Evolutionary conservation across 2,797 vertebrate species (phyloP).

Genomic region (Lutjanus argentimaculatus): DNA sequence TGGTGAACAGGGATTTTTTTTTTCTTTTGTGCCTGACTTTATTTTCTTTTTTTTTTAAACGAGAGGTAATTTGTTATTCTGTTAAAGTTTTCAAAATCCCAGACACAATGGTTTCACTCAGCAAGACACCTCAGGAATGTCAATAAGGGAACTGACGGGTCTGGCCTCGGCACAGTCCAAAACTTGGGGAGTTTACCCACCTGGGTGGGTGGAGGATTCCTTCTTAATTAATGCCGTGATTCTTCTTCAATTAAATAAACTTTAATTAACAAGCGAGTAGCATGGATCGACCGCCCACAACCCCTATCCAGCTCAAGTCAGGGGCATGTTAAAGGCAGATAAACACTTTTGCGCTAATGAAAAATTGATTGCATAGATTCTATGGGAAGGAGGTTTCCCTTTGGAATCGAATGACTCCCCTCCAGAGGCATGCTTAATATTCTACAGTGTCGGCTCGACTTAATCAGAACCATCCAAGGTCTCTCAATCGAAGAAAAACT

Average conservation of each 20-base stretch:
- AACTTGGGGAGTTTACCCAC: constrained; percentile 74
- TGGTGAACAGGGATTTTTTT: constrained; percentile 25
- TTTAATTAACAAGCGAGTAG: constrained; percentile 98
- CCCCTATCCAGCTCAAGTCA: constrained; percentile 91
- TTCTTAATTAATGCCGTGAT: constrained; percentile 94
- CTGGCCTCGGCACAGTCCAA: constrained; percentile 66
- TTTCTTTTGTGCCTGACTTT: constrained; percentile 28
- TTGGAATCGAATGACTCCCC: constrained; percentile 78
- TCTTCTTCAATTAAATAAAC: constrained; percentile 98
- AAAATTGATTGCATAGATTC: constrained; percentile 98
- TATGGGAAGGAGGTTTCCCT: constrained; percentile 86
- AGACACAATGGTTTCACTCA: constrained; percentile 48
- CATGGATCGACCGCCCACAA: constrained; percentile 92
- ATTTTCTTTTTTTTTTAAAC: constrained; percentile 42
- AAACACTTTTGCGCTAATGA: constrained; percentile 99
- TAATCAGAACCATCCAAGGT: constrained; percentile 91
- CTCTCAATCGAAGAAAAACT: constrained; percentile 89
- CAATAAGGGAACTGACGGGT: constrained; percentile 53
- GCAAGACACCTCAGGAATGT: constrained; percentile 50
- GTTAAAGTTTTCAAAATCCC: constrained; percentile 46
- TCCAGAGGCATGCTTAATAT: constrained; percentile 85
- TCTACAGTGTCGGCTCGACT: constrained; percentile 87
- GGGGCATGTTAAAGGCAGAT: constrained; percentile 96
- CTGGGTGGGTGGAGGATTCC: constrained; percentile 84
- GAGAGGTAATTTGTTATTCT: constrained; percentile 59